Base-by-base conservation (phyloP, 2,888 invertebrate genomes). In the Atethmia centrago region DNA sequence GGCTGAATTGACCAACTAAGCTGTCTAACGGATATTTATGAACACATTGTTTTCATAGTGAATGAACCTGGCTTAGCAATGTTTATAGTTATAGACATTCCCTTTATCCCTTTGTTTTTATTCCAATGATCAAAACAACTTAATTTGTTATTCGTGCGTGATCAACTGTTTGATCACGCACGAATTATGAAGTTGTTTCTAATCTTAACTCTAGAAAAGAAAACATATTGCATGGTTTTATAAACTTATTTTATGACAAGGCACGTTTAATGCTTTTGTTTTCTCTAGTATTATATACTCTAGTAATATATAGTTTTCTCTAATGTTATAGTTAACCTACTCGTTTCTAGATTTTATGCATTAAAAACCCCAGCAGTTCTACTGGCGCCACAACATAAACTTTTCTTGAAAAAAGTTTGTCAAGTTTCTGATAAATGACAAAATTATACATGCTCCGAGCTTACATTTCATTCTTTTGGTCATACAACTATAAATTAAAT, bases 11-110 rank as follows among this genome's bases (percentile, higher is more conserved):
- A 80, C 83, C 83, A 83, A 85, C 85, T 88, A 88, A 89, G 77
- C 87, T 84, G 79, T 83, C 82, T 80, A 88, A 88, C 78, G 67
- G 66, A 76, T 80, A 88, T 88, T 87, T 89, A 89, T 87, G 65
- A 64, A 42, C 75, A 65, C 77, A 83, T 87, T 85, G 89, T 88
- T 88, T 88, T 85, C 86, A 88, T 83, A 72, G 73, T 53, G 76
- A 85, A 82, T 80, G 68, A 79, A 81, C 79, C 79, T 80, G 77
- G 78, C 78, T 86, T 87, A 76, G 76, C 62, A 76, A 72, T 81
- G 79, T 83, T 82, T 85, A 82, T 83, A 77, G 82, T 80, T 83
- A 80, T 79, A 73, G 84, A 84, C 81, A 82, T 79, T 73, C 64
- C 65, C 68, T 76, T 67, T 73, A 84, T 80, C 78, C 75, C 73